These are phyloP conservation scores for Sepioteuthis lessoniana DNA, from an alignment of 2,888 invertebrate species.

Conservation along the genomic window DNA sequence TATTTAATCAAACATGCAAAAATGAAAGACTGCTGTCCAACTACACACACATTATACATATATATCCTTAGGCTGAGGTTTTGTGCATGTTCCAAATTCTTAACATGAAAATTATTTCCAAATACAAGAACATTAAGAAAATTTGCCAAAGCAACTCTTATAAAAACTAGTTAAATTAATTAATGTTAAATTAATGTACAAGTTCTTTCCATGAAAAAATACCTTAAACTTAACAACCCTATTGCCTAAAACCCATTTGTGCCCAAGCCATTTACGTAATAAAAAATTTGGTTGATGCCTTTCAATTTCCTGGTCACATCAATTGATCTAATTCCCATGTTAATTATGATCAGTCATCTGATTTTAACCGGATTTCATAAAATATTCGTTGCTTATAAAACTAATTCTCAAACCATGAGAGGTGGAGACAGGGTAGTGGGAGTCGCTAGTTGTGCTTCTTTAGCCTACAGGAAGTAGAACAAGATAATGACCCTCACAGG, in stretches of 20 bases:
- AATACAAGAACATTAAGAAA: too few relatives aligned
- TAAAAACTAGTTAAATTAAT: too few relatives aligned
- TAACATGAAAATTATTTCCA: too few relatives aligned
- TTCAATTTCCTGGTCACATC: background rate
- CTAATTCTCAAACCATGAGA: background rate
- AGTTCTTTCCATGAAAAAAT: background rate
- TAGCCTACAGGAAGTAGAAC: constrained; percentile 33
- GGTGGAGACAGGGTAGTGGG: background rate
- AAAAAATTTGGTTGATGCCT: background rate
- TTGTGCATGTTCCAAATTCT: too few relatives aligned
- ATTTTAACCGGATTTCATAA: background rate
- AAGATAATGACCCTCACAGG: background rate
- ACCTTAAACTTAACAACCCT: background rate
- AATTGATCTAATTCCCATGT: background rate
- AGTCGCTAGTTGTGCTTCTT: constrained; percentile 21
- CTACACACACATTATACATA: too few relatives aligned
- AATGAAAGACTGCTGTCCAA: too few relatives aligned
- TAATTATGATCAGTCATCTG: background rate
- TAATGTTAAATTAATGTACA: too few relatives aligned
- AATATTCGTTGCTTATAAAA: background rate
- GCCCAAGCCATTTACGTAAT: background rate
- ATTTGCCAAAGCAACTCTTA: too few relatives aligned
- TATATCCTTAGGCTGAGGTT: too few relatives aligned
- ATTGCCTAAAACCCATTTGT: background rate
- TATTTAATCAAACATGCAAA: too few relatives aligned